Percentiles rank a stretch among this genome's conserved stretches.
These are phyloP conservation scores for Diplosoma virens DNA, from an alignment of 23 tunicate genomes.

Conservation along the genomic window DNA sequence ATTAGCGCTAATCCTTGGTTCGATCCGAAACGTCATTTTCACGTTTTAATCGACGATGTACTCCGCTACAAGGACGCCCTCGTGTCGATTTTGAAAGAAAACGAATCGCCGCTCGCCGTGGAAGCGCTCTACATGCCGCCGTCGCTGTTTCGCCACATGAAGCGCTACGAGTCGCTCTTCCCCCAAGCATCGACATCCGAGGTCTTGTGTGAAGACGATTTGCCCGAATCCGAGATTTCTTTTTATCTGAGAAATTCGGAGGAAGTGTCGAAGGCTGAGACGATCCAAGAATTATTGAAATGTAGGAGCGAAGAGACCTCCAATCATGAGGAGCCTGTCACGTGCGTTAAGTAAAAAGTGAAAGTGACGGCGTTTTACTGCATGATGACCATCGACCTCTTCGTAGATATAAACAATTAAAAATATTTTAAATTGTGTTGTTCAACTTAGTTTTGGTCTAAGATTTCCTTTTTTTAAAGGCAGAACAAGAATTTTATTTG, in stretches of 20 bases:
- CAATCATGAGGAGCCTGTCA: no score
- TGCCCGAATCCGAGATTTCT: slow-evolving; percentile 7
- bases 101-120: not conserved
- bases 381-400: no score
- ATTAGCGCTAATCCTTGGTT: not conserved
- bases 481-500: no score
- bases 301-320: not conserved
- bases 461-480: no score
- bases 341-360: no score
- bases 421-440: no score
- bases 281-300: not conserved
- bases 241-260: not conserved
- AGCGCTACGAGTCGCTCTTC: not conserved
- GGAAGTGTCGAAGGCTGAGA: not conserved
- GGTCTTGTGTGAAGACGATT: slow-evolving; percentile 1
- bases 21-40: not conserved
- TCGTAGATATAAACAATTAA: no score
- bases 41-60: slow-evolving; percentile 8
- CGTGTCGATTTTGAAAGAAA: not conserved
- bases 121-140: not conserved
- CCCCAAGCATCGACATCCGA: slow-evolving; percentile 24
- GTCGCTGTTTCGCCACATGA: not conserved
- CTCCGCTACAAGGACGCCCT: not conserved
- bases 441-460: no score
- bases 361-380: no score